These are phyloP conservation scores for Morone saxatilis DNA, from an alignment of 2,113 vertebrate species.

Conservation along the genomic window DNA sequence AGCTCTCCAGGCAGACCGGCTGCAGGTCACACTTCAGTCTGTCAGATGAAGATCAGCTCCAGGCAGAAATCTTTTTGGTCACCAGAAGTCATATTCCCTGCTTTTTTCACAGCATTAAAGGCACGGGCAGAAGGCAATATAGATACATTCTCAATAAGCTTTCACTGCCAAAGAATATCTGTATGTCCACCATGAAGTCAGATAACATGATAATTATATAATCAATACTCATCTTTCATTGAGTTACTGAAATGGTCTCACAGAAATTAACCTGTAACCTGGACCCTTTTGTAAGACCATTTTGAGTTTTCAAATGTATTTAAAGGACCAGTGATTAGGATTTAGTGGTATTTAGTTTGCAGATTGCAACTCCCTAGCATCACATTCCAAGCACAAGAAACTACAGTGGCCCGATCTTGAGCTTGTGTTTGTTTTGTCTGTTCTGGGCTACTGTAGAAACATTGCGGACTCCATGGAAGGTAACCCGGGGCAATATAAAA, in stretches of 20 bases:
- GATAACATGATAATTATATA: not conserved
- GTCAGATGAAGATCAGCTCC: not conserved
- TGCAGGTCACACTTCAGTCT: constrained; percentile 7
- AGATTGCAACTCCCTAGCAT: too few relatives aligned
- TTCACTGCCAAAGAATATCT: not conserved
- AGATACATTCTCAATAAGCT: not conserved
- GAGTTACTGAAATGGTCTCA: not conserved
- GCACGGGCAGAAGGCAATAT: not conserved
- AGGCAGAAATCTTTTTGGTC: not conserved
- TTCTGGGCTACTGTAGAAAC: too few relatives aligned
- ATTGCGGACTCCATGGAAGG: too few relatives aligned
- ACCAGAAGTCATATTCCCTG: not conserved
- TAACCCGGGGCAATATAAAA: too few relatives aligned
- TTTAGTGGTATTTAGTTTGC: too few relatives aligned
- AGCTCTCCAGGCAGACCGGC: not conserved
- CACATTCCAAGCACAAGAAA: too few relatives aligned
- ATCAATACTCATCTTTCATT: not conserved
- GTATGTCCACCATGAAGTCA: not conserved
- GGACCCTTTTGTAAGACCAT: too few relatives aligned
- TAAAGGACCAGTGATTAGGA: too few relatives aligned
- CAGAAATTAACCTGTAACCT: not conserved
- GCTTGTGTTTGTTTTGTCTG: too few relatives aligned
- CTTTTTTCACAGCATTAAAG: not conserved
- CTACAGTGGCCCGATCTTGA: too few relatives aligned
- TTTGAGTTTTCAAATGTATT: too few relatives aligned